Percentiles rank a stretch among this genome's conserved stretches.
Conservation (phyloP, 2,113 vertebrate species). For the Sceloporus undulatus region DNA sequence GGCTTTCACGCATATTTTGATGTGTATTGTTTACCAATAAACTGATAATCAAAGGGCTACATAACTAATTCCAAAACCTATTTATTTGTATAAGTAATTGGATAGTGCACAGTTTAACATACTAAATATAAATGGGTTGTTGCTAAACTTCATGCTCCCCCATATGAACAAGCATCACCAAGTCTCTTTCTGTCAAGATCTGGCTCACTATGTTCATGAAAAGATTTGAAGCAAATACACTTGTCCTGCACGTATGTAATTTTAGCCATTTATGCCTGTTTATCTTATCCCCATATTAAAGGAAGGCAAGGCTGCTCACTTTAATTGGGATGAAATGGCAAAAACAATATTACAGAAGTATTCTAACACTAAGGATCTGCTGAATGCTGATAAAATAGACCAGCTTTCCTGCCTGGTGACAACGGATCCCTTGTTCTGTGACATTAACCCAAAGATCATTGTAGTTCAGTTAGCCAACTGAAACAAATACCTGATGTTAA, state of each 20-base stretch:
- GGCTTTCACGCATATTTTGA: no score
- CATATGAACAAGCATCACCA: no score
- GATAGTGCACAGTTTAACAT: not conserved
- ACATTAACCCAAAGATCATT: constrained; percentile 71
- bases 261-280: no score
- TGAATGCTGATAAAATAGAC: constrained; percentile 62
- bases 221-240: constrained; percentile 26
- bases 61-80: not conserved
- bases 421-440: constrained; percentile 74
- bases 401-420: constrained; percentile 70
- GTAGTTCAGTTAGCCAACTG: constrained; percentile 58
- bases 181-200: constrained; percentile 30
- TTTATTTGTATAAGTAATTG: not conserved
- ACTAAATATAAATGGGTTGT: not conserved
- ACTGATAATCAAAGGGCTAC: no score
- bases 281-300: constrained; percentile 6
- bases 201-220: constrained; percentile 23
- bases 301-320: constrained; percentile 27
- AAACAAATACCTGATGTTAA: constrained; percentile 67
- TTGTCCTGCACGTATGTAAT: constrained; percentile 4
- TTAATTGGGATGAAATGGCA: not conserved
- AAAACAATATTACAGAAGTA: not conserved
- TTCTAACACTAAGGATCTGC: constrained; percentile 71
- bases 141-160: not conserved
- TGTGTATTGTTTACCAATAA: not conserved